Evolutionary conservation across 2,113 vertebrate genomes (phyloP).

Genomic region (Notiomystis cincta): DNA sequence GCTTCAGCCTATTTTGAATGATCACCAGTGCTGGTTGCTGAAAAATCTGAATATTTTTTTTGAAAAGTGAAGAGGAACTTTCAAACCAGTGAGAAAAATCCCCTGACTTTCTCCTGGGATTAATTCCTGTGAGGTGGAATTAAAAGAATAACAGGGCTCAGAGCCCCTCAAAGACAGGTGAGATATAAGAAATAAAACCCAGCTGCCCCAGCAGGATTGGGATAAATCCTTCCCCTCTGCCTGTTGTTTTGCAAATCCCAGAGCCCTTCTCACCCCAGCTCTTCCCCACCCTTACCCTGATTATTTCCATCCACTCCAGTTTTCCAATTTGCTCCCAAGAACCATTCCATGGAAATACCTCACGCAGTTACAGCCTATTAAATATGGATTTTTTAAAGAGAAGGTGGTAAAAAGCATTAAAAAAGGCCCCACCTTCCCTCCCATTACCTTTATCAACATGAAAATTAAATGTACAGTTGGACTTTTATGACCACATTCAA

Average conservation of each 20-base stretch:
- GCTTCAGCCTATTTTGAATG: accelerated
- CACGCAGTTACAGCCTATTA: not conserved
- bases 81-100: not conserved
- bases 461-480: not conserved
- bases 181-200: not conserved
- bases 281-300: not conserved
- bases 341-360: not conserved
- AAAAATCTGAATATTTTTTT: not conserved
- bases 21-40: not conserved
- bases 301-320: not conserved
- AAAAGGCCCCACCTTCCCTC: not conserved
- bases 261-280: not conserved
- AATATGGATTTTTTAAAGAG: not conserved
- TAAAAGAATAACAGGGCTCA: not conserved
- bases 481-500: not conserved
- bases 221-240: not conserved
- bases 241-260: not conserved
- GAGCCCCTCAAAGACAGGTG: not conserved
- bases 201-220: not conserved
- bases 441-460: not conserved
- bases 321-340: not conserved
- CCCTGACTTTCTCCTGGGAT: not conserved
- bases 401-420: not conserved
- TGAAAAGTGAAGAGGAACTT: not conserved
- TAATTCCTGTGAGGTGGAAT: not conserved